A percentile compares a stretch with the other conserved stretches of the same genome.
These are phyloP conservation scores for Chondrosia reniformis DNA, from an alignment of 37 sponge, comb jelly and placozoan genomes.

Conservation along the genomic window DNA sequence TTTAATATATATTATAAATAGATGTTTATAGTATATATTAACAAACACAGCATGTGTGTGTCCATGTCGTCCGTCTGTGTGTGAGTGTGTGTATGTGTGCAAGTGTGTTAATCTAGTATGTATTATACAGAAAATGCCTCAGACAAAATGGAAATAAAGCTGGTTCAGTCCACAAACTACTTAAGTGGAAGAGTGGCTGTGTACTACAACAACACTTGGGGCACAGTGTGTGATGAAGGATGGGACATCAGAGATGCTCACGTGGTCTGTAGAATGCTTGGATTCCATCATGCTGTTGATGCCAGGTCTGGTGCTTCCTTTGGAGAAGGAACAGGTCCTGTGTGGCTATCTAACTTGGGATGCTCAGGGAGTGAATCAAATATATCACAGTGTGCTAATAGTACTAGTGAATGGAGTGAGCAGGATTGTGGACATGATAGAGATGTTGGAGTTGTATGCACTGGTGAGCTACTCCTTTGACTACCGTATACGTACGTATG, in stretches of 20 bases:
- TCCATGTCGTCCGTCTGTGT: no score
- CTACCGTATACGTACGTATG: no score
- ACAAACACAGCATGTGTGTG: no score
- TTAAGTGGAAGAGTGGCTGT: conserved; percentile 27
- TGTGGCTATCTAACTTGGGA: neutral
- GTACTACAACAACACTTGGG: conserved; percentile 32
- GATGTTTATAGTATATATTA: no score
- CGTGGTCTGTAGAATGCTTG: conserved; percentile 35
- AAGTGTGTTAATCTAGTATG: no score
- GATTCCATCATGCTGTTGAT: conserved; percentile 13
- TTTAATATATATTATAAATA: no score
- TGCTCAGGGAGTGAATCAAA: conserved; percentile 1
- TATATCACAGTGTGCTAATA: neutral
- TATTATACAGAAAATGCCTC: no score
- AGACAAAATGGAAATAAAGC: no score
- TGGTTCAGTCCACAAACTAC: neutral
- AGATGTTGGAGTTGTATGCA: conserved; percentile 23
- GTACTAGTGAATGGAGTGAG: neutral
- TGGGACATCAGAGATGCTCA: conserved; percentile 35
- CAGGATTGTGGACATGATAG: conserved; percentile 1
- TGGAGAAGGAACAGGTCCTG: conserved; percentile 1
- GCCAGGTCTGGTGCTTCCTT: conserved; percentile 1
- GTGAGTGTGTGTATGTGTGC: no score
- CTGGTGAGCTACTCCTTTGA: no score
- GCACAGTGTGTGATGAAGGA: conserved; percentile 18